These are phyloP conservation scores for Drosophila conformis DNA, from an alignment of 2,888 invertebrate species.

Conservation along the genomic window DNA sequence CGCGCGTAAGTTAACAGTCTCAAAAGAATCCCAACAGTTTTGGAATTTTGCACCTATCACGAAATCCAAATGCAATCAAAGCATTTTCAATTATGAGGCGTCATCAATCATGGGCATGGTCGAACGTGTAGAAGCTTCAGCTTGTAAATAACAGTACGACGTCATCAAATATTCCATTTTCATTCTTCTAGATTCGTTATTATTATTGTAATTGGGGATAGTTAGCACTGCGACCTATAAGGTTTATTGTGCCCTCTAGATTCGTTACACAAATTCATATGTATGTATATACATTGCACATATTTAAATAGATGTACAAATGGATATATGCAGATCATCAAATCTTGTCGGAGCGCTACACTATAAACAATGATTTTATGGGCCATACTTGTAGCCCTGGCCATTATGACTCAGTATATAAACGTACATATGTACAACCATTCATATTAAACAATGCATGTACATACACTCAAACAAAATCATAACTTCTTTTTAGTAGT, in stretches of 20 bases:
- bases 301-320: not conserved
- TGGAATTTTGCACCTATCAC: conserved; percentile 4
- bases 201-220: too few relatives aligned
- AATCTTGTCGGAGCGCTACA: conserved; percentile 3
- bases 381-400: conserved; percentile 26
- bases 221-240: too few relatives aligned
- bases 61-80: not conserved
- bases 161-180: conserved; percentile 1
- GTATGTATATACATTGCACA: conserved; percentile 1
- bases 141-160: conserved; percentile 6
- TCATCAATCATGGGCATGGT: conserved; percentile 3
- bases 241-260: not conserved
- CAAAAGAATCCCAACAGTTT: not conserved
- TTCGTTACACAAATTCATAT: not conserved
- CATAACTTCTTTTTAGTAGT: not conserved
- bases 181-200: not conserved
- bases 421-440: conserved; percentile 1
- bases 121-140: not conserved
- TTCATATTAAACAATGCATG: conserved; percentile 1
- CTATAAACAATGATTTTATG: conserved; percentile 60
- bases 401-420: conserved; percentile 6
- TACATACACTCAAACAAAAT: conserved; percentile 7
- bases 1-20: conserved; percentile 71
- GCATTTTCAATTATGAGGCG: conserved; percentile 2
- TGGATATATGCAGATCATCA: conserved; percentile 2